phyloP scores from a whole-genome alignment of 2,797 vertebrate species.

The Aselliscus stoliczkanus region DNA sequence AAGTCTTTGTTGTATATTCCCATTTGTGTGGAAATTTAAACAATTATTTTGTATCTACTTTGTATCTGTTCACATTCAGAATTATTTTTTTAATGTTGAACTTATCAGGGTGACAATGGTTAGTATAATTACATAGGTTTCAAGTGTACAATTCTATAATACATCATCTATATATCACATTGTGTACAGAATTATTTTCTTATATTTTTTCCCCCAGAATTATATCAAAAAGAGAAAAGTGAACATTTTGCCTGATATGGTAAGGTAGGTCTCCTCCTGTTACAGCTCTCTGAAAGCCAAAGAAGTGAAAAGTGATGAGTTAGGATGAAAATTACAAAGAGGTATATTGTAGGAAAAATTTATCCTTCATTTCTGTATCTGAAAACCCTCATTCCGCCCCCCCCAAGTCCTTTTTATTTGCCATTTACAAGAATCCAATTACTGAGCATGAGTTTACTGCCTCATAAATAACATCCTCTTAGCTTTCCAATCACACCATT shows the following conservation, averaged over 20 bases:
- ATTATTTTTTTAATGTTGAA: neutral
- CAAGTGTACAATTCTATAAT: too few relatives aligned
- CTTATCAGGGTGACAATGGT: too few relatives aligned
- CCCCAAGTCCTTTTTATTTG: conserved; percentile 50
- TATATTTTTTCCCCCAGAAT: neutral
- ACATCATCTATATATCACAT: too few relatives aligned
- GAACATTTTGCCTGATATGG: neutral
- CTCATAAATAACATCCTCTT: conserved; percentile 73
- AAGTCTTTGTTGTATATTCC: neutral
- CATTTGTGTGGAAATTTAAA: neutral
- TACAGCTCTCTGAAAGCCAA: neutral
- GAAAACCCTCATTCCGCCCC: neutral
- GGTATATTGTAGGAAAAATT: neutral
- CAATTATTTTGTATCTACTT: neutral
- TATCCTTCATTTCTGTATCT: neutral
- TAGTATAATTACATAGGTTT: too few relatives aligned
- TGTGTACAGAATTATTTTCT: neutral
- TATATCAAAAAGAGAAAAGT: neutral
- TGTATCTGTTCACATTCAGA: neutral
- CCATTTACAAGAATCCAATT: conserved; percentile 69
- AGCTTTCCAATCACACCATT: conserved; percentile 72
- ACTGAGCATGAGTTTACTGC: conserved; percentile 49
- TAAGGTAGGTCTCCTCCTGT: neutral
- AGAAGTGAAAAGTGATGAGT: neutral
- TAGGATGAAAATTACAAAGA: neutral